Conservation (phyloP, 2,797 vertebrate genomes). For the Eulemur albifrons region DNA sequence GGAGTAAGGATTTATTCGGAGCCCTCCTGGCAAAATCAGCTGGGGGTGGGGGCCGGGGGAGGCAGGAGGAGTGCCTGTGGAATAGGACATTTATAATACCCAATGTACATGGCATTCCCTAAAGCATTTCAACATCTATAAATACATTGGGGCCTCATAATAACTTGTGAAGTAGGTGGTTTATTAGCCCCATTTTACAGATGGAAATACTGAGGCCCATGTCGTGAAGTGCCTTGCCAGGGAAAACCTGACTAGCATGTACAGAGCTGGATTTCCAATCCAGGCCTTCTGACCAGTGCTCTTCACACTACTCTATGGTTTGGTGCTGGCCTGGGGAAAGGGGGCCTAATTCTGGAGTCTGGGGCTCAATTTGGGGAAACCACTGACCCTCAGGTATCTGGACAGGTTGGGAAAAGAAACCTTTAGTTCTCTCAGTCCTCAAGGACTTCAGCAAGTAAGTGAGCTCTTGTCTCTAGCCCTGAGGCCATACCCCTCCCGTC, state of each 20-base stretch:
- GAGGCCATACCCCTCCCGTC: background rate
- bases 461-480: background rate
- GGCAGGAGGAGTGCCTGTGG: background rate
- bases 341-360: background rate
- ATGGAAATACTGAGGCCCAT: background rate
- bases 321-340: background rate
- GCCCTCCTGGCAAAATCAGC: background rate
- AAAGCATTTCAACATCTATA: background rate
- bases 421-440: background rate
- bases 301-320: background rate
- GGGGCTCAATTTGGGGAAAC: background rate
- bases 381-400: background rate
- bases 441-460: background rate
- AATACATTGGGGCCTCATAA: background rate
- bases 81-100: background rate
- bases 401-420: background rate
- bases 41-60: background rate
- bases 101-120: background rate
- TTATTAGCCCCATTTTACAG: constrained; percentile 45
- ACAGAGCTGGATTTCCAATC: constrained; percentile 24
- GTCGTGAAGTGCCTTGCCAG: background rate
- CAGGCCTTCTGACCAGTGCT: constrained; percentile 5
- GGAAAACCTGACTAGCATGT: background rate
- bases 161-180: background rate
- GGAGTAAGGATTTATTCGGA: background rate